Percentiles rank a stretch among this genome's conserved stretches.
Evolutionary conservation across 2,888 invertebrate species (phyloP).

Genomic region (Drosophila ustulata): DNA sequence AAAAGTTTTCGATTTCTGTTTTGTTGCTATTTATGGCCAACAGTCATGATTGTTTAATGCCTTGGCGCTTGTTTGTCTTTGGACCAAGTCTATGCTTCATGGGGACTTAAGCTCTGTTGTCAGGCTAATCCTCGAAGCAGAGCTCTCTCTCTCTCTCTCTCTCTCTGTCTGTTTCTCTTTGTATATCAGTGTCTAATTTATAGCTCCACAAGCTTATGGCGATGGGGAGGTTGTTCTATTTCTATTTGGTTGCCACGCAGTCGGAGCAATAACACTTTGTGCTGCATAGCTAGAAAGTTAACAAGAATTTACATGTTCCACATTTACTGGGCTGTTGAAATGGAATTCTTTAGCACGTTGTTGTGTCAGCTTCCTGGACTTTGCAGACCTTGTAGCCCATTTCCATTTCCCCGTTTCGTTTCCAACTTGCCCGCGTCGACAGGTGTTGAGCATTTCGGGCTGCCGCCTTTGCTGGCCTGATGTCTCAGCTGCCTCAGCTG

Average conservation of each 20-base stretch:
- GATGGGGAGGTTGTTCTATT: slow-evolving; percentile 23
- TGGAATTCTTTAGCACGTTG: slow-evolving; percentile 21
- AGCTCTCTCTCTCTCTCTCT: slow-evolving; percentile 12
- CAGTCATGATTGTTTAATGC: slow-evolving; percentile 28
- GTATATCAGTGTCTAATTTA: slow-evolving; percentile 29
- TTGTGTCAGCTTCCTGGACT: slow-evolving; percentile 16
- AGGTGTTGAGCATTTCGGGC: slow-evolving; percentile 64
- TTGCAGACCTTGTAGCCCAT: slow-evolving; percentile 23
- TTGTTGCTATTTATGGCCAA: slow-evolving; percentile 23
- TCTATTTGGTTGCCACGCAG: slow-evolving; percentile 6
- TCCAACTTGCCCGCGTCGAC: slow-evolving; percentile 49
- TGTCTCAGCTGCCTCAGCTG: slow-evolving; percentile 19
- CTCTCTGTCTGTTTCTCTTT: background rate
- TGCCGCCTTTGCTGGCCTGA: slow-evolving; percentile 4
- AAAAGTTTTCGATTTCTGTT: slow-evolving; percentile 27
- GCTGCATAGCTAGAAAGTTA: slow-evolving; percentile 30
- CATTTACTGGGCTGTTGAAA: slow-evolving; percentile 24
- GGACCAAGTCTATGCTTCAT: slow-evolving; percentile 33
- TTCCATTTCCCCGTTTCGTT: slow-evolving; percentile 9
- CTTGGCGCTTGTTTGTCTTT: slow-evolving; percentile 35
- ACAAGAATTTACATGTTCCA: slow-evolving; percentile 22
- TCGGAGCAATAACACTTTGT: slow-evolving; percentile 19
- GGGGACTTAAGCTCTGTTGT: slow-evolving; percentile 39
- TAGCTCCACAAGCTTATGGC: slow-evolving; percentile 26
- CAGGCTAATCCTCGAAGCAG: slow-evolving; percentile 29